Base-by-base conservation (phyloP, 2,113 vertebrate species). In the Deroptyus accipitrinus region DNA sequence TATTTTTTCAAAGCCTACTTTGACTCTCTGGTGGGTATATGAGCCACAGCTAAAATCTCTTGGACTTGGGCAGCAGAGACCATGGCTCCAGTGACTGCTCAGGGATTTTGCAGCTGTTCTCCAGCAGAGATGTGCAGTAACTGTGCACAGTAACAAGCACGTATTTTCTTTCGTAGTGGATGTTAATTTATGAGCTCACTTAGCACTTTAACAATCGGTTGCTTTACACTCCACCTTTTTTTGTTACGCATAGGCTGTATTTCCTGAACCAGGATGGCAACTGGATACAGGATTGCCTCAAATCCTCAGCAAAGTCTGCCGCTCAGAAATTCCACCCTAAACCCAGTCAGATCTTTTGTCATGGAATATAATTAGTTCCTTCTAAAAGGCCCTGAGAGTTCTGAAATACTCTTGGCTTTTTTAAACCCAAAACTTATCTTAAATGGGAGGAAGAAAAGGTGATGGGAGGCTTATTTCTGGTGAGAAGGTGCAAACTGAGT, bases 71-170 rank as follows among this genome's bases (percentile, higher is more conserved):
- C 74, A 57, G 68, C 6, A 18, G 11, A 80, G 89, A 49, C 51
- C 0, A 0, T 0, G 7, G 75, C 79, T 91, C 70, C 90, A 86
- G 88, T 62, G 95, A 86, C 92, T 91, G 55, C 74, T 77, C 42
- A 18, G 68, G 81, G 93, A 89, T 93, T 95, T 95, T 90, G 92
- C 95, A 96, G 95, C 94, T 97, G 94, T 96, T 96, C 77, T 62
- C 49, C 87, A 94, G 83, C 51, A 88, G 86, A 93, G 90, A 88
- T 86, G 96, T 93, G 86, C 69, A 86, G 37, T 96, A 86, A 95
- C 91, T 62, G 52, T 4, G 2, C 3, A 4, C 55, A 68, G 80
- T 52, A 88, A 84, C 9, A 1, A 39, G 72, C 69, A 73, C 6
- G 2, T 81, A 96, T 95, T 96, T 86, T 81, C 95, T 96, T 96